Evolutionary conservation across 2,113 vertebrate species (phyloP).

Genomic region (Neomonachus schauinslandi): DNA sequence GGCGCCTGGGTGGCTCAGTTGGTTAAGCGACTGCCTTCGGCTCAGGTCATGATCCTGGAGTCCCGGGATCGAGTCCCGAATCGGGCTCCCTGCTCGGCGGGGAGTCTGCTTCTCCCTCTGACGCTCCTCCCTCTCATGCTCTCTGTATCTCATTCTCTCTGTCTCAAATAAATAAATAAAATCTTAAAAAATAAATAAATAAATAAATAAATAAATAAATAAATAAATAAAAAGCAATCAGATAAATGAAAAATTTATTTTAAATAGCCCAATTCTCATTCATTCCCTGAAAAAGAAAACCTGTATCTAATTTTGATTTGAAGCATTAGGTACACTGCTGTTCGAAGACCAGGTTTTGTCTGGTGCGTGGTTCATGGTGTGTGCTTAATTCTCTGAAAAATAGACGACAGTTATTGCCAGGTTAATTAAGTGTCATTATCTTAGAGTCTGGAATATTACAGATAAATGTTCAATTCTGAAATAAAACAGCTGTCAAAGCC

Average conservation of each 20-base stretch:
- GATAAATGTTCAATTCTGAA: slow-evolving; percentile 8
- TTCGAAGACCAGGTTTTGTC: slow-evolving; percentile 19
- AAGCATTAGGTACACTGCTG: slow-evolving; percentile 11
- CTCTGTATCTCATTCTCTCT: too few relatives aligned
- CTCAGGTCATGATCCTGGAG: too few relatives aligned
- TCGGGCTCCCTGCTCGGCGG: too few relatives aligned
- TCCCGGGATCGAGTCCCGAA: too few relatives aligned
- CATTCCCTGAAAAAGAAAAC: neutral
- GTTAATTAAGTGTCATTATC: slow-evolving; percentile 50
- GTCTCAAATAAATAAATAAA: too few relatives aligned
- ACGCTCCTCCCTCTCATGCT: too few relatives aligned
- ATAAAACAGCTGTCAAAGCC: slow-evolving; percentile 13
- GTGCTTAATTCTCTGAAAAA: slow-evolving; percentile 41
- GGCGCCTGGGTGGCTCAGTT: too few relatives aligned
- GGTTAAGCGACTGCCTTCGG: too few relatives aligned
- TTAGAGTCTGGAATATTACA: slow-evolving; percentile 24
- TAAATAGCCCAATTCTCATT: neutral
- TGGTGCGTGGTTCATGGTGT: neutral
- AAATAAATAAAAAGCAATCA: slow-evolving; percentile 2
- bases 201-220: too few relatives aligned
- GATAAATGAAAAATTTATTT: slow-evolving; percentile 5
- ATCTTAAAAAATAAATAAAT: too few relatives aligned
- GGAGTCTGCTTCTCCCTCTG: too few relatives aligned
- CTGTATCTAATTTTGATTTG: slow-evolving; percentile 44
- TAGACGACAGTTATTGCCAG: neutral